phyloP scores from a whole-genome alignment of 2,797 vertebrate species.

The Holocentrus rufus region DNA sequence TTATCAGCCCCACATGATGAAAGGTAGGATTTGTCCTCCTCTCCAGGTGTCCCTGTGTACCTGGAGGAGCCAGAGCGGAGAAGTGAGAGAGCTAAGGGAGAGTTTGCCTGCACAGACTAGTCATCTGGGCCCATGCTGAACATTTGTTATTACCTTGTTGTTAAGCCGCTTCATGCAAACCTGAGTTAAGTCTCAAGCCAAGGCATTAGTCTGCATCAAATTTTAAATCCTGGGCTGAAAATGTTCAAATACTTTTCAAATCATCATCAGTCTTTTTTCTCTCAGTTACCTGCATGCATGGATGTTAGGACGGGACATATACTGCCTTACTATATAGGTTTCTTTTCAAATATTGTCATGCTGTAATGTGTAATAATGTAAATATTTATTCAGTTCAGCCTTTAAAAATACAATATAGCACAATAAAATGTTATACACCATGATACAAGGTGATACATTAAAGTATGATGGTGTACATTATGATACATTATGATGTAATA shows the following conservation, averaged over 20 bases:
- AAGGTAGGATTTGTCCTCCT: slow-evolving; percentile 65
- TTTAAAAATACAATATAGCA: too few relatives aligned
- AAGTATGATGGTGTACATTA: too few relatives aligned
- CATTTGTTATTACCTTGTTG: slow-evolving; percentile 30
- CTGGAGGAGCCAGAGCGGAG: neutral
- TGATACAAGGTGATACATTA: too few relatives aligned
- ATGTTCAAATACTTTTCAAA: neutral
- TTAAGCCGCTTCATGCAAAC: slow-evolving; percentile 46
- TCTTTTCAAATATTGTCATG: neutral
- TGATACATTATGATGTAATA: too few relatives aligned
- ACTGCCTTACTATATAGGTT: too few relatives aligned
- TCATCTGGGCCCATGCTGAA: slow-evolving; percentile 16
- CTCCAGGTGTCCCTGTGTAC: slow-evolving; percentile 64
- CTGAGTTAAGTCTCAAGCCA: slow-evolving; percentile 11
- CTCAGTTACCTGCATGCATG: neutral
- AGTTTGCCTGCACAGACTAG: slow-evolving; percentile 1
- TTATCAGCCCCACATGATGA: slow-evolving; percentile 73
- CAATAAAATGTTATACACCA: too few relatives aligned
- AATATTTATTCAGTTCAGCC: too few relatives aligned
- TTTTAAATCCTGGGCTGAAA: slow-evolving; percentile 34
- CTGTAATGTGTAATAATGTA: too few relatives aligned
- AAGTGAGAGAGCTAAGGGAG: neutral
- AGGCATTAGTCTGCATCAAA: slow-evolving; percentile 37
- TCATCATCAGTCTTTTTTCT: slow-evolving; percentile 44
- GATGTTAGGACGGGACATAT: too few relatives aligned